Percentiles rank a stretch among this genome's conserved stretches.
Conservation (phyloP, 2,797 vertebrate species). For the Pantherophis vulpinus region DNA sequence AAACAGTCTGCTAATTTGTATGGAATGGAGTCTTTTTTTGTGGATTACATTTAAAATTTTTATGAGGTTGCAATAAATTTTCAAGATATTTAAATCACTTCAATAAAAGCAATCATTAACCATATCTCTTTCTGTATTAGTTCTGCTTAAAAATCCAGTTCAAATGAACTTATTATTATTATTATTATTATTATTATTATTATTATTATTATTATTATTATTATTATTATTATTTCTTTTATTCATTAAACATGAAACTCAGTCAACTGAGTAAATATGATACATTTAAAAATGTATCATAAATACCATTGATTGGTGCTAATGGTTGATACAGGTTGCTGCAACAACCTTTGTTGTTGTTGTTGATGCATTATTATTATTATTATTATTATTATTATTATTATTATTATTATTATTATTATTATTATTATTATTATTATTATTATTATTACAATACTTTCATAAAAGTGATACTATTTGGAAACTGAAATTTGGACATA, state of each 20-base stretch:
- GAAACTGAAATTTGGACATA: slow-evolving; percentile 52
- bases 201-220: too few relatives aligned
- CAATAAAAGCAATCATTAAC: slow-evolving; percentile 49
- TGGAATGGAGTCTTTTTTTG: too few relatives aligned
- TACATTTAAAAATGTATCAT: too few relatives aligned
- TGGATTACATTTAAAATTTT: background rate
- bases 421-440: background rate
- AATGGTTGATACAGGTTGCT: too few relatives aligned
- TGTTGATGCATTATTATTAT: background rate
- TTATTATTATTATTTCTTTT: too few relatives aligned
- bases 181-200: too few relatives aligned
- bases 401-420: slow-evolving; percentile 53
- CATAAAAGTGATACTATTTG: slow-evolving; percentile 52
- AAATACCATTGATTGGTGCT: too few relatives aligned
- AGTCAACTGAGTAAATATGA: too few relatives aligned
- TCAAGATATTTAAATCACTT: slow-evolving; percentile 24
- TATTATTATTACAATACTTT: slow-evolving; percentile 53
- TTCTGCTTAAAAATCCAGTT: slow-evolving; percentile 49
- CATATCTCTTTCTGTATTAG: slow-evolving; percentile 46
- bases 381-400: slow-evolving; percentile 43
- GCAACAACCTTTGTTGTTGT: too few relatives aligned
- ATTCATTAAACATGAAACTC: too few relatives aligned
- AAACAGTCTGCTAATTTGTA: background rate
- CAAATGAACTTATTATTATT: slow-evolving; percentile 7
- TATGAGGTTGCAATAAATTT: background rate